Percentiles rank a stretch among this genome's conserved stretches.
phyloP scores from a whole-genome alignment of 2,888 invertebrate species.

The Caenorhabditis uteleia region DNA sequence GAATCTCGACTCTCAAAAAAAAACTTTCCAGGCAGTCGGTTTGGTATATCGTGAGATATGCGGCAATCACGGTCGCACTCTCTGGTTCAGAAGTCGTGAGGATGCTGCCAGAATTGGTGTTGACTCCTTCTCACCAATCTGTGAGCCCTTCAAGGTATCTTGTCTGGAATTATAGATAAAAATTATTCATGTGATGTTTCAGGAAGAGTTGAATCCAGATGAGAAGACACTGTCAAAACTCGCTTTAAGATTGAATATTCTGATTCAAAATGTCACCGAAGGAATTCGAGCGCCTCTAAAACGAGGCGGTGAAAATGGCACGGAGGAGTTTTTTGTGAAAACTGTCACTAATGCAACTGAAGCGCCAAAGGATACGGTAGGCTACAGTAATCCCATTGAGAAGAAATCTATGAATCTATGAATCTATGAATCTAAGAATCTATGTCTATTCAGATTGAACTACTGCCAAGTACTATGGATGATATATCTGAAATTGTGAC shows the following conservation, averaged over 20 bases:
- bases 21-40: slow-evolving; percentile 56
- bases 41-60: slow-evolving; percentile 64
- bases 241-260: slow-evolving; percentile 53
- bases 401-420: too few relatives aligned
- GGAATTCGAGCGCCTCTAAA: slow-evolving; percentile 14
- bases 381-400: too few relatives aligned
- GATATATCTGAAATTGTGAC: too few relatives aligned
- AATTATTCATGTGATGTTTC: slow-evolving; percentile 7
- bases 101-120: slow-evolving; percentile 62
- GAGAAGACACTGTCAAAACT: slow-evolving; percentile 51
- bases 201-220: slow-evolving; percentile 64
- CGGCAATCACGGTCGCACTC: slow-evolving; percentile 53
- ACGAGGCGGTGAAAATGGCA: slow-evolving; percentile 10
- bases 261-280: slow-evolving; percentile 49
- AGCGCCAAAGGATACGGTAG: too few relatives aligned
- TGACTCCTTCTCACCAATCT: slow-evolving; percentile 60
- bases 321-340: too few relatives aligned
- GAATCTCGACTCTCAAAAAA: too few relatives aligned
- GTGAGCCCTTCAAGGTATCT: slow-evolving; percentile 64
- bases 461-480: too few relatives aligned
- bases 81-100: slow-evolving; percentile 62
- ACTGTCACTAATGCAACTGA: too few relatives aligned
- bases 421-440: too few relatives aligned
- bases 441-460: too few relatives aligned
- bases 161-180: neutral